Conservation (phyloP, 2,113 vertebrate species). For the Dromas ardeola region DNA sequence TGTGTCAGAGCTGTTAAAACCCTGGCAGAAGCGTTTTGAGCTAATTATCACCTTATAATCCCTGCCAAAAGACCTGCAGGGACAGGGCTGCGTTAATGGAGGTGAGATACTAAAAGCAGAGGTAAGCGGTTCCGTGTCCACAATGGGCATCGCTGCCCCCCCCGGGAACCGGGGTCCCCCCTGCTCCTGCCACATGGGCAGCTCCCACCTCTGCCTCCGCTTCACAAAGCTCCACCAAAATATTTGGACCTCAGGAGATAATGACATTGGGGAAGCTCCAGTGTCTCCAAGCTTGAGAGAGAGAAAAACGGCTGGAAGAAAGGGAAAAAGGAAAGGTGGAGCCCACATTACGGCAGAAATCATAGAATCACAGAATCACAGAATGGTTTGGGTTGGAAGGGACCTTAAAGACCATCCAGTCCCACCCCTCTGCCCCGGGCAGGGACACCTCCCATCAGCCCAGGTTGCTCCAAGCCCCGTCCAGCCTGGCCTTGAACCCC, state of each 20-base stretch:
- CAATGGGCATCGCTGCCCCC: fast-evolving
- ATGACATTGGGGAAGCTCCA: background rate
- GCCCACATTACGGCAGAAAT: fast-evolving
- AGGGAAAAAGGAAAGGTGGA: background rate
- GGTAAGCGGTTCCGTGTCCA: background rate
- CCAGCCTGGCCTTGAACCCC: too few species aligned
- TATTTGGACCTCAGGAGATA: background rate
- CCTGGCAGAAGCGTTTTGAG: background rate
- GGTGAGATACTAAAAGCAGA: background rate
- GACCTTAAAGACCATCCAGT: too few species aligned
- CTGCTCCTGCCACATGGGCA: background rate
- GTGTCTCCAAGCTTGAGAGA: too few species aligned
- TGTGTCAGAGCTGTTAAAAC: background rate
- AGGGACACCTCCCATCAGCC: too few species aligned
- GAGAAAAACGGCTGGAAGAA: background rate
- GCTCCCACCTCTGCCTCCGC: fast-evolving
- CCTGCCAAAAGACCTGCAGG: background rate
- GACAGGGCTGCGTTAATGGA: fast-evolving
- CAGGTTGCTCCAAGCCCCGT: too few species aligned
- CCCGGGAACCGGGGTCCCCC: fast-evolving
- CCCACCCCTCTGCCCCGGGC: too few species aligned
- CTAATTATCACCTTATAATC: background rate
- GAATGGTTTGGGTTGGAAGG: too few species aligned
- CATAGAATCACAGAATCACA: too few species aligned
- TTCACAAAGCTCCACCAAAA: background rate